phyloP scores from a whole-genome alignment of 2,797 vertebrate species.

The Sebastes matsubarae region DNA sequence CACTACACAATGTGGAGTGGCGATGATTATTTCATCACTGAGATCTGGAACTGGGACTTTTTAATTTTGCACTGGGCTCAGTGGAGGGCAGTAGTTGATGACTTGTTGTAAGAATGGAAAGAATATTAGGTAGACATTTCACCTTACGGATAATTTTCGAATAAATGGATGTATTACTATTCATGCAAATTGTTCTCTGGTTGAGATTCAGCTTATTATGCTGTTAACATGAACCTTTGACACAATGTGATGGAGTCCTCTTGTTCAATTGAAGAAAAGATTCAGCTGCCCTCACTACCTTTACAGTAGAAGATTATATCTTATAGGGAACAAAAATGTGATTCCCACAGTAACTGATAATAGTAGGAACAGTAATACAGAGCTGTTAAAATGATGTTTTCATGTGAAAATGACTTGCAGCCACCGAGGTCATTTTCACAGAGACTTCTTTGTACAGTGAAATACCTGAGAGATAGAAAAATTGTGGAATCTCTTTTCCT shows the following conservation, averaged over 20 bases:
- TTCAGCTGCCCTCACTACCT: neutral
- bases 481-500: neutral
- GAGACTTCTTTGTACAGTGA: neutral
- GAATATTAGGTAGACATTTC: neutral
- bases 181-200: neutral
- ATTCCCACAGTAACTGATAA: neutral
- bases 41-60: slow-evolving; percentile 3
- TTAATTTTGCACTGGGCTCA: neutral
- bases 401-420: neutral
- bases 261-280: neutral
- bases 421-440: neutral
- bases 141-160: neutral
- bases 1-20: slow-evolving; percentile 8
- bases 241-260: neutral
- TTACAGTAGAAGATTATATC: neutral
- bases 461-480: neutral
- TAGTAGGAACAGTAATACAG: neutral
- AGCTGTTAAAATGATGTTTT: neutral
- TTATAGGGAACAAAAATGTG: neutral
- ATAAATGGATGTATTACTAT: slow-evolving; percentile 4
- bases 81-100: neutral
- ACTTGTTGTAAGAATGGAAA: neutral
- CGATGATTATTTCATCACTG: slow-evolving; percentile 45
- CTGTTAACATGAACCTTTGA: neutral
- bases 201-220: neutral